A percentile compares a stretch with the other conserved stretches of the same genome.
Conservation (phyloP, 2,113 vertebrate genomes). For the Myrmecobius fasciatus region DNA sequence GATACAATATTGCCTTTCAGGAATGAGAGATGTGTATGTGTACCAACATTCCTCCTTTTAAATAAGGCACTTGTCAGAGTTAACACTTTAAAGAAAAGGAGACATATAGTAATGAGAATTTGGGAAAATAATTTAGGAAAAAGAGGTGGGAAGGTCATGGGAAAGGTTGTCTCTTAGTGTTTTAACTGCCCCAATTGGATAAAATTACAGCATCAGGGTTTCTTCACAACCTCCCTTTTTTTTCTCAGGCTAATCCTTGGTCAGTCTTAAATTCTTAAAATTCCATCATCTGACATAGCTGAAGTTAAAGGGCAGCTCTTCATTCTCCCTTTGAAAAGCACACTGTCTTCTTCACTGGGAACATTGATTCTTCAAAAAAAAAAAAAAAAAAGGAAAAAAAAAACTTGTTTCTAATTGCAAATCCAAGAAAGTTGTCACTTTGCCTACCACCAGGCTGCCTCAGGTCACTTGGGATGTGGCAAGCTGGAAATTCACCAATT, state of each 20-base stretch:
- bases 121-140: slow-evolving; percentile 45
- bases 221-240: slow-evolving; percentile 73
- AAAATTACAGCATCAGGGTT: slow-evolving; percentile 83
- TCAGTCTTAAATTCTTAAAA: slow-evolving; percentile 81
- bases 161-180: slow-evolving; percentile 81
- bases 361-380: not conserved
- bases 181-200: slow-evolving; percentile 81
- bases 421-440: slow-evolving; percentile 11
- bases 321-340: slow-evolving; percentile 65
- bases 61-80: not conserved
- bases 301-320: slow-evolving; percentile 65
- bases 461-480: rapidly evolving
- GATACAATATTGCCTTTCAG: not conserved
- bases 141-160: slow-evolving; percentile 80
- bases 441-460: rapidly evolving
- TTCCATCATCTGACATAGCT: slow-evolving; percentile 76
- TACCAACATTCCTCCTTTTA: not conserved
- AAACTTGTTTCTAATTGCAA: slow-evolving; percentile 38
- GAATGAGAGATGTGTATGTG: rapidly evolving
- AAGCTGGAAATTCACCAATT: not conserved
- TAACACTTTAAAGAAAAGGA: slow-evolving; percentile 49
- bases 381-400: too few species aligned
- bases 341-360: slow-evolving; percentile 18
- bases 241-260: slow-evolving; percentile 74
- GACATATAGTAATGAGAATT: slow-evolving; percentile 56